Evolutionary conservation across 2,113 vertebrate genomes (phyloP), one percentile per base, ranked within the genome.

Genomic region (Phaethornis superciliosus): DNA sequence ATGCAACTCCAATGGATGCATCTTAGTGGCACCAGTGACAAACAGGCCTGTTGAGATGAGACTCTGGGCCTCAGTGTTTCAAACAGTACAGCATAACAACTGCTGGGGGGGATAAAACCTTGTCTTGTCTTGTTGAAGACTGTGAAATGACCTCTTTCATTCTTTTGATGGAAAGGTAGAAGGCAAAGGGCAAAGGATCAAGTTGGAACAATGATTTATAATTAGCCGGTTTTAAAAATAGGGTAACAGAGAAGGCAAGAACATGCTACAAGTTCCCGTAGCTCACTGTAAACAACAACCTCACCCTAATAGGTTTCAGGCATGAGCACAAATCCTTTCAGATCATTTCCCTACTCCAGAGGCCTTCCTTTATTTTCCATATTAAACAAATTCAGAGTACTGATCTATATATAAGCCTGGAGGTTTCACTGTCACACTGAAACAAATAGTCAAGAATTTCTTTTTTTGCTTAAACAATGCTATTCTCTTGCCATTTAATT

Each of bases 401-500:
- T 81, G 56, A 96, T 95, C 88, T 90, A 95, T 70, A 92, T 30
- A 89, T 72, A 95, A 74, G 78, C 92, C 88, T 91, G 62, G 46
- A 97, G 81, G 69, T 88, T 96, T 97, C 93, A 88, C 72, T 46
- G 46, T 97, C 97, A 74, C 56, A 63, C 81, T 94, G 93, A 92
- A 97, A 97, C 58, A 91, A 82, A 76, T 94, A 95, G 80, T 96
- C 90, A 90, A 95, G 72, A 71, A 33, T 30, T 37, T 40, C 42
- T 21, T 46, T 63, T 51, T 81, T 58, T 63, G 12, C 88, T 95
- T 96, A 91, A 96, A 86, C 67, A 96, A 94, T 94, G 85, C 78
- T 97, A 96, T 96, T 97, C 94, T 96, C 93, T 89, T 95, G 91
- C 94, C 83, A 95, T 82, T 96, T 96, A 97, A 97, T 97, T 97